These are phyloP conservation scores for Agelastica alni DNA, from an alignment of 2,888 invertebrate genomes.

Conservation along the genomic window DNA sequence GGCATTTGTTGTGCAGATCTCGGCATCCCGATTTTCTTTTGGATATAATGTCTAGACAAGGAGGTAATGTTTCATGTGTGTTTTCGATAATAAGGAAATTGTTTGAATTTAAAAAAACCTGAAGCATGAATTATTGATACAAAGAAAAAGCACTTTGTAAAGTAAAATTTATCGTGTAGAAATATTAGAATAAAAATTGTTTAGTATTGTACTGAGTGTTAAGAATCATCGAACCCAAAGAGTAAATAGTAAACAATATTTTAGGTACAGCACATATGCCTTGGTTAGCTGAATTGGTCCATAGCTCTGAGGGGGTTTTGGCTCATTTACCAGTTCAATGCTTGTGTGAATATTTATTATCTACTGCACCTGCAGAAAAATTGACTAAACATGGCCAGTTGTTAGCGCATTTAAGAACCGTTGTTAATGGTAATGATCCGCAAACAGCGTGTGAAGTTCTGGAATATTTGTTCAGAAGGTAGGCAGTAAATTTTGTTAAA, in stretches of 20 bases:
- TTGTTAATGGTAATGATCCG: conserved; percentile 60
- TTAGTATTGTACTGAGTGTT: too few species aligned
- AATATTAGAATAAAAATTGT: too few species aligned
- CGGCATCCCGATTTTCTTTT: conserved; percentile 90
- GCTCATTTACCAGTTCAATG: conserved; percentile 96
- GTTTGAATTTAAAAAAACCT: too few species aligned
- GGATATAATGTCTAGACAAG: conserved; percentile 84
- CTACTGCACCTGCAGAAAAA: conserved; percentile 68
- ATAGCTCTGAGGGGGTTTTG: conserved; percentile 84
- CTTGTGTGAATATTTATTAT: conserved; percentile 91
- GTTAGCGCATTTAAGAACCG: conserved; percentile 63
- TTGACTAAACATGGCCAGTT: conserved; percentile 75
- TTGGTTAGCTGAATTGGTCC: conserved; percentile 92
- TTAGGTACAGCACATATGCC: conserved; percentile 84
- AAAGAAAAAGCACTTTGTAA: too few species aligned
- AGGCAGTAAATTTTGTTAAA: neutral
- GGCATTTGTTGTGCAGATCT: conserved; percentile 85
- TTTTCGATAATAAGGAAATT: too few species aligned
- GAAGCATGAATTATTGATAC: too few species aligned
- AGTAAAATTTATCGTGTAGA: too few species aligned
- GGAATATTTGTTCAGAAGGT: conserved; percentile 83
- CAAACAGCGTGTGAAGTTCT: conserved; percentile 77
- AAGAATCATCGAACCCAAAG: too few species aligned
- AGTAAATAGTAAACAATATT: too few species aligned
- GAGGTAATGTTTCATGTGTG: too few species aligned